Percentiles rank a stretch among this genome's conserved stretches.
phyloP scores from a whole-genome alignment of 37 sponge, comb jelly and placozoan genomes.

The Diacarnus erythraeanus region DNA sequence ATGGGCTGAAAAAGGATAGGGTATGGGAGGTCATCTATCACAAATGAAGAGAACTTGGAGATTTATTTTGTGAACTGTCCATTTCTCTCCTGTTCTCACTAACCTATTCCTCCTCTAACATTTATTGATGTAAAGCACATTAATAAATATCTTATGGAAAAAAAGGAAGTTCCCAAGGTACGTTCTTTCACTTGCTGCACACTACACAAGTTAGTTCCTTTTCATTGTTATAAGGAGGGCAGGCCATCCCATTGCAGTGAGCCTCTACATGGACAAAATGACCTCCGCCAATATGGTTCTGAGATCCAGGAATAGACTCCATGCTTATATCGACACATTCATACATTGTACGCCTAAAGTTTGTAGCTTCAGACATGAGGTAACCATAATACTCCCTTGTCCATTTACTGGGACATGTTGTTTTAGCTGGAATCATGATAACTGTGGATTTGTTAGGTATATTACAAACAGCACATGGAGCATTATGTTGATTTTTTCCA shows the following conservation, averaged over 20 bases:
- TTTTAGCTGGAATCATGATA: constrained; percentile 52
- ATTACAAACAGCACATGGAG: constrained; percentile 53
- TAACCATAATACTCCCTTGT: constrained; percentile 45
- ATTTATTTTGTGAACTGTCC: too few species aligned
- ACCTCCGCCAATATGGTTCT: constrained; percentile 29
- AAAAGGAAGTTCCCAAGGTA: too few species aligned
- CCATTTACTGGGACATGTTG: constrained; percentile 31
- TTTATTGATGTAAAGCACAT: too few species aligned
- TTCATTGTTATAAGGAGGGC: too few species aligned
- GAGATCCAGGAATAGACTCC: constrained; percentile 33
- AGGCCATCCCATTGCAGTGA: constrained; percentile 33
- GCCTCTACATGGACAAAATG: constrained; percentile 50
- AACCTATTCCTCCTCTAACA: too few species aligned
- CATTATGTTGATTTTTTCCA: constrained; percentile 9
- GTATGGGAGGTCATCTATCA: too few species aligned
- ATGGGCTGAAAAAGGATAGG: too few species aligned
- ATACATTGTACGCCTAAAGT: constrained; percentile 14
- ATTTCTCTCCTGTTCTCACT: too few species aligned
- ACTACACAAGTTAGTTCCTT: too few species aligned
- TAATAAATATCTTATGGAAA: too few species aligned
- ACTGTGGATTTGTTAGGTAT: not conserved
- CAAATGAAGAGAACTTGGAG: too few species aligned
- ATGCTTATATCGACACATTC: constrained; percentile 49
- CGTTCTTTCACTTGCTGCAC: too few species aligned
- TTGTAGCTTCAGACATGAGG: constrained; percentile 24